Conservation (phyloP, 35 echinoderm and acorn worm species). For the Apostichopus parvimensis region DNA sequence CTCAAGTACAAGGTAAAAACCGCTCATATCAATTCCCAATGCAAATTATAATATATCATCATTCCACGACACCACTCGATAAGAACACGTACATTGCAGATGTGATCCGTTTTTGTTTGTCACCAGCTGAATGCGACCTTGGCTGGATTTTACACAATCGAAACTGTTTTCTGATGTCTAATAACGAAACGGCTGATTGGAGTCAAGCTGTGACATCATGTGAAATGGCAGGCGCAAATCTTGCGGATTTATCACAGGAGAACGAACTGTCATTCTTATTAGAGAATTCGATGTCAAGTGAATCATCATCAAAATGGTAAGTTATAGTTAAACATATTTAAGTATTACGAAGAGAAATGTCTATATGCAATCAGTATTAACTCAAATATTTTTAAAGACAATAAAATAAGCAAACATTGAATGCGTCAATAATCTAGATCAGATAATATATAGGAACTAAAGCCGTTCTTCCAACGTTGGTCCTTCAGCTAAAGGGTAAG, state of each 20-base stretch:
- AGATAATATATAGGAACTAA: too few species aligned
- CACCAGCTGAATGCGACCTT: not conserved
- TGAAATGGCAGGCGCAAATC: not conserved
- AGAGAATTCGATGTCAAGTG: not conserved
- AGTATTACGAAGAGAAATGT: too few species aligned
- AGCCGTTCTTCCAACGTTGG: too few species aligned
- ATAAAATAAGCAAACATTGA: too few species aligned
- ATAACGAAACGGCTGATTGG: not conserved
- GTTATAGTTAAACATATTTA: not conserved
- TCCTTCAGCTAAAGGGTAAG: too few species aligned
- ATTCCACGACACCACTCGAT: too few species aligned
- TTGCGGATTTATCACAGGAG: not conserved
- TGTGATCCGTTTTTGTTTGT: not conserved
- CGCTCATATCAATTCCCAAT: too few species aligned
- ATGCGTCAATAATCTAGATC: too few species aligned
- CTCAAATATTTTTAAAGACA: too few species aligned
- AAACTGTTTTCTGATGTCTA: not conserved
- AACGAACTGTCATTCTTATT: not conserved
- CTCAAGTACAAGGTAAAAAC: not conserved
- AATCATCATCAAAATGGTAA: not conserved
- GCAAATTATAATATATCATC: too few species aligned
- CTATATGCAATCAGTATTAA: too few species aligned
- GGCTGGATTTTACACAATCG: constrained; percentile 9
- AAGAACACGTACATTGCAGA: too few species aligned
- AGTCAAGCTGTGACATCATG: not conserved